Conservation (phyloP, 2,888 invertebrate species). For the Chelonus formosanus region DNA sequence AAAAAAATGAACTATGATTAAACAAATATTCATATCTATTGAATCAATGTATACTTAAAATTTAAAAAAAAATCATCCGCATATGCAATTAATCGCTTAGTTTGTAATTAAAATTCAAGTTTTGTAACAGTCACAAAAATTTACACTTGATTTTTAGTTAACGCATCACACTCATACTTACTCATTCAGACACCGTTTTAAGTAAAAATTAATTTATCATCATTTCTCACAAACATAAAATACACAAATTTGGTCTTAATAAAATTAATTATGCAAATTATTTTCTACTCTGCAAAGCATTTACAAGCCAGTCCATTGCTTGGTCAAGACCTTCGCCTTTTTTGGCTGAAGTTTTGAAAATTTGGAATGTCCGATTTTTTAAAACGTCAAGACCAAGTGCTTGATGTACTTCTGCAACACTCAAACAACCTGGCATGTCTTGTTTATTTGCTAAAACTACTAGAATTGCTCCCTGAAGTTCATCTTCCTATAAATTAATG, state of each 20-base stretch:
- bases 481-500: slow-evolving; percentile 82
- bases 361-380: slow-evolving; percentile 98
- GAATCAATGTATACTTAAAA: too few relatives aligned
- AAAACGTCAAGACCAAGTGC: slow-evolving; percentile 93
- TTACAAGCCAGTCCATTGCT: slow-evolving; percentile 99
- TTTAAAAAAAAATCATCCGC: too few relatives aligned
- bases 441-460: slow-evolving; percentile 99
- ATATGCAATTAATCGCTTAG: too few relatives aligned
- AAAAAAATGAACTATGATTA: too few relatives aligned
- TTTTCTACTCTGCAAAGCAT: slow-evolving; percentile 89
- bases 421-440: slow-evolving; percentile 97
- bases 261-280: slow-evolving; percentile 59
- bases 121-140: too few relatives aligned
- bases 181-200: too few relatives aligned
- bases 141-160: too few relatives aligned
- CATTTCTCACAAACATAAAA: too few relatives aligned
- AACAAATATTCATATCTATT: too few relatives aligned
- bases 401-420: slow-evolving; percentile 95
- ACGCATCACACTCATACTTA: too few relatives aligned
- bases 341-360: slow-evolving; percentile 98
- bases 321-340: slow-evolving; percentile 98
- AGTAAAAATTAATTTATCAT: too few relatives aligned
- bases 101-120: too few relatives aligned
- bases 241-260: neutral
- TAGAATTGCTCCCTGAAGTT: slow-evolving; percentile 92